Evolutionary conservation across 2,797 vertebrate species (phyloP).

Genomic region (Kryptolebias ocellatus): DNA sequence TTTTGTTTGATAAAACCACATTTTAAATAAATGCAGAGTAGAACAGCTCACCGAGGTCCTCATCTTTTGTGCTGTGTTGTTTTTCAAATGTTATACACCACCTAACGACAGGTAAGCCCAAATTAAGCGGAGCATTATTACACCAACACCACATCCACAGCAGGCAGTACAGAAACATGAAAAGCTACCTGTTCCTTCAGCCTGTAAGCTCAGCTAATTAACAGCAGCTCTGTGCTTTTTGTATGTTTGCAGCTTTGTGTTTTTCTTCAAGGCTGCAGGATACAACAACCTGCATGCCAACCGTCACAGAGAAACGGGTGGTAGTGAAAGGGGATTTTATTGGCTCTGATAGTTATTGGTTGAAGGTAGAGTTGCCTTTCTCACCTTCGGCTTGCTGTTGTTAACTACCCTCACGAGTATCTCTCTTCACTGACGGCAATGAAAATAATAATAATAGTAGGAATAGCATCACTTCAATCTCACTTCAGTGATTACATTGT

Average conservation of each 20-base stretch:
- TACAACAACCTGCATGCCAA: conserved; percentile 62
- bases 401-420: conserved; percentile 45
- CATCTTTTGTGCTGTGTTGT: conserved; percentile 56
- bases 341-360: conserved; percentile 71
- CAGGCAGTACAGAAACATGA: conserved; percentile 52
- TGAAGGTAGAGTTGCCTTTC: conserved; percentile 33
- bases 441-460: conserved; percentile 82
- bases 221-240: conserved; percentile 60
- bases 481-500: conserved; percentile 86
- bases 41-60: conserved; percentile 50
- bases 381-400: conserved; percentile 65
- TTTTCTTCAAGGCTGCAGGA: conserved; percentile 67
- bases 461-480: conserved; percentile 85
- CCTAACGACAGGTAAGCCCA: conserved; percentile 51
- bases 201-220: conserved; percentile 79
- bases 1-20: conserved; percentile 58
- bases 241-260: conserved; percentile 58
- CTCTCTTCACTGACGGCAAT: conserved; percentile 73
- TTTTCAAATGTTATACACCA: conserved; percentile 55
- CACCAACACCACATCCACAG: conserved; percentile 46
- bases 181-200: conserved; percentile 59
- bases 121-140: conserved; percentile 58
- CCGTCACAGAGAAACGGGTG: conserved; percentile 62
- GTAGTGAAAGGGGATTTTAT: conserved; percentile 66
- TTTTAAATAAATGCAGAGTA: conserved; percentile 47